Conservation (phyloP, 1,140 invertebrate genomes). For the Lethocerus indicus region DNA sequence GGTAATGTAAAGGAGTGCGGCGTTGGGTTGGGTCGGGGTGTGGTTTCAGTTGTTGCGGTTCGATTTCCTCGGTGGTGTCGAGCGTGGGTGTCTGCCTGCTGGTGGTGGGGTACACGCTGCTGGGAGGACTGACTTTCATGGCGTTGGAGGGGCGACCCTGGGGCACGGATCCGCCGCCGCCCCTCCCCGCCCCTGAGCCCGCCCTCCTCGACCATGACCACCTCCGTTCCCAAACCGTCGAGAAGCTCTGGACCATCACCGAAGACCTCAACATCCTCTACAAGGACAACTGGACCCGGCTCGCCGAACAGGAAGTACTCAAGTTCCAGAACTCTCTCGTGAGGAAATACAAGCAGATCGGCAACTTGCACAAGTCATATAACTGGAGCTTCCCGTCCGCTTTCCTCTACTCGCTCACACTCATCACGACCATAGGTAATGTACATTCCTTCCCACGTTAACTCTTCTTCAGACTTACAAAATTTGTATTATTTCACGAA, state of each 20-base stretch:
- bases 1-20: neutral
- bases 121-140: conserved; percentile 84
- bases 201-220: conserved; percentile 12
- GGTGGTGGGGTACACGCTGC: conserved; percentile 73
- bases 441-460: too few relatives aligned
- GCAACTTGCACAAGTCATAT: conserved; percentile 31
- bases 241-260: conserved; percentile 81
- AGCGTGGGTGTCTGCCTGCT: conserved; percentile 57
- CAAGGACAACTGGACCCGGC: conserved; percentile 83
- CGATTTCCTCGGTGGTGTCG: conserved; percentile 16
- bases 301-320: conserved; percentile 66
- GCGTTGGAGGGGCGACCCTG: conserved; percentile 51
- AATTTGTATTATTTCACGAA: too few relatives aligned
- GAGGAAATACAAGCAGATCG: conserved; percentile 16
- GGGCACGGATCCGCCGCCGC: too few relatives aligned
- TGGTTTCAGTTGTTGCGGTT: conserved; percentile 13
- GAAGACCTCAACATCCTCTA: conserved; percentile 86
- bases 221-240: conserved; percentile 42
- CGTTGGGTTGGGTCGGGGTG: neutral
- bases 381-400: conserved; percentile 83
- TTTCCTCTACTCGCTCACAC: conserved; percentile 85
- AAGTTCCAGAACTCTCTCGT: conserved; percentile 59
- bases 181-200: neutral
- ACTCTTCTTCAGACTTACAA: too few relatives aligned
- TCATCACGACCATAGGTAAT: conserved; percentile 95